phyloP scores from a whole-genome alignment of 2,113 vertebrate species.

The Sturnus vulgaris region DNA sequence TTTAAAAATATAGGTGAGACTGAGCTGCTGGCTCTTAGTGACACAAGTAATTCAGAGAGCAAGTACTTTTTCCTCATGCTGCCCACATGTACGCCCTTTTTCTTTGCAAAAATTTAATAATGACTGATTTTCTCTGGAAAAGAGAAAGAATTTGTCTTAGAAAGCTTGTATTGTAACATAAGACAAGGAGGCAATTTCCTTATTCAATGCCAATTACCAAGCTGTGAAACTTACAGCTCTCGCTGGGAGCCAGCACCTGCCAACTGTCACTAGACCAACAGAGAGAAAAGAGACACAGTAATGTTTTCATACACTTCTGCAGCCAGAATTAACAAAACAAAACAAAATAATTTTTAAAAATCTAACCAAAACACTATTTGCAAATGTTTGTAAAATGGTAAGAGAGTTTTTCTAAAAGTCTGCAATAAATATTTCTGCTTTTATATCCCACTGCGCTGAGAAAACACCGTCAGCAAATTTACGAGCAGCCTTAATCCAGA shows the following conservation, averaged over 20 bases:
- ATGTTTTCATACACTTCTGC: not conserved
- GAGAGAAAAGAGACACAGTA: not conserved
- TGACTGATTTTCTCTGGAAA: not conserved
- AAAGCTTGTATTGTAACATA: not conserved
- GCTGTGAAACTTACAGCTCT: constrained; percentile 21
- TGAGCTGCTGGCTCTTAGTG: not conserved
- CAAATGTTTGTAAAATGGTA: not conserved
- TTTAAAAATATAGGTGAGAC: not conserved
- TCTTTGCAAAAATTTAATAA: not conserved
- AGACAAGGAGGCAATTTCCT: constrained; percentile 35
- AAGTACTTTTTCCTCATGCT: not conserved
- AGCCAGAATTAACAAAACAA: not conserved
- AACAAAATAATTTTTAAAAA: not conserved
- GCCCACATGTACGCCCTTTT: not conserved
- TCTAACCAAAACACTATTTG: not conserved
- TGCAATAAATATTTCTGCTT: not conserved
- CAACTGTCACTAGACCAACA: constrained; percentile 18
- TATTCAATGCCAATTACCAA: constrained; percentile 44
- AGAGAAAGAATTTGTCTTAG: not conserved
- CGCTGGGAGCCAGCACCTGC: constrained; percentile 32
- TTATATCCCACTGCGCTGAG: not conserved
- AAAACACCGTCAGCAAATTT: not conserved
- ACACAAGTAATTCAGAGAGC: not conserved
- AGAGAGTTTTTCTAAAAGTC: not conserved
- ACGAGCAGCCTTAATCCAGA: not conserved